phyloP scores from a whole-genome alignment of 2,113 vertebrate species.

The Anhinga rufa region DNA sequence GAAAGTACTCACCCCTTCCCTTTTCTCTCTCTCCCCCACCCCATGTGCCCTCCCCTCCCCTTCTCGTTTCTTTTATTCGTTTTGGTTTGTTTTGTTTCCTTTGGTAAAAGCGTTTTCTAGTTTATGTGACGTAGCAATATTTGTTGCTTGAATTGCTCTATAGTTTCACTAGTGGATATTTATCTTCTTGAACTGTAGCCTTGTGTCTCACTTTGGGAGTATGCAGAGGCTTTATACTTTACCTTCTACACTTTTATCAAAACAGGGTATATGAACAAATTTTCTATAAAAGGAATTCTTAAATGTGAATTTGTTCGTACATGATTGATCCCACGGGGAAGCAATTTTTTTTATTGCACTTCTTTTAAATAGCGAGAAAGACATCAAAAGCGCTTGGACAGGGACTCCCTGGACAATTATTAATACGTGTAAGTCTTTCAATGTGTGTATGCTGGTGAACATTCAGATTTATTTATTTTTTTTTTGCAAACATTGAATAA shows the following conservation, averaged over 20 bases:
- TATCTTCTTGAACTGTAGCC: constrained; percentile 77
- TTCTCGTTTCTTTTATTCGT: constrained; percentile 69
- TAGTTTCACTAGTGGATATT: constrained; percentile 78
- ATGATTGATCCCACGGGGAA: constrained; percentile 89
- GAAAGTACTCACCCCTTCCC: constrained; percentile 44
- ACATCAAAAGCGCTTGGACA: constrained; percentile 83
- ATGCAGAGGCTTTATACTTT: constrained; percentile 74
- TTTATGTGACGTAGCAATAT: constrained; percentile 94
- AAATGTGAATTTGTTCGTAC: constrained; percentile 93
- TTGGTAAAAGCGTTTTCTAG: constrained; percentile 79
- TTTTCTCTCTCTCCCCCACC: neutral
- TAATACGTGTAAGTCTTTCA: constrained; percentile 80
- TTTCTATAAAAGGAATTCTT: constrained; percentile 81
- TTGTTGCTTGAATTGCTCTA: constrained; percentile 86
- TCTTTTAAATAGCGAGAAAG: constrained; percentile 82
- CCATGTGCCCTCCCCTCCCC: neutral
- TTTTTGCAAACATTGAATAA: constrained; percentile 82
- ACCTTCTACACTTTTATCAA: constrained; percentile 81
- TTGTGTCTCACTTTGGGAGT: constrained; percentile 68
- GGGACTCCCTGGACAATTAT: constrained; percentile 78
- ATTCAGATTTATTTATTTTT: constrained; percentile 94
- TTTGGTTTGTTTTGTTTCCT: constrained; percentile 69
- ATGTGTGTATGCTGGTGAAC: constrained; percentile 88
- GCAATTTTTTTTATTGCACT: constrained; percentile 95
- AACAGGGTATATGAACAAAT: constrained; percentile 99